A percentile compares a stretch with the other conserved stretches of the same genome.
phyloP scores from a whole-genome alignment of 2,888 invertebrate species.

The Euproctis similis region DNA sequence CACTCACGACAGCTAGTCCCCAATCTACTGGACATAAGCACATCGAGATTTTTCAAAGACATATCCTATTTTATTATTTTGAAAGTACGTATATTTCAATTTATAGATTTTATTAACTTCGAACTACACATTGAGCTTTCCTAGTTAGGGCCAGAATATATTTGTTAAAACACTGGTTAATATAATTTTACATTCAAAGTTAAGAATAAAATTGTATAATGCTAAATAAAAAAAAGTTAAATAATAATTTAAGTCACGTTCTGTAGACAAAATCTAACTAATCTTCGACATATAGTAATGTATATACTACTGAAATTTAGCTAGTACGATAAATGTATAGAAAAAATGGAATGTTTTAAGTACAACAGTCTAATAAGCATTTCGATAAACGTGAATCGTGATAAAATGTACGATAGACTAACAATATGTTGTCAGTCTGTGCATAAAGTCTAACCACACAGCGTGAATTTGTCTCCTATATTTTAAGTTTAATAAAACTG shows the following conservation, averaged over 20 bases:
- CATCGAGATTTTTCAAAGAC: constrained; percentile 70
- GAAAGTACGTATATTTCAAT: constrained; percentile 55
- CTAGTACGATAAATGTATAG: constrained; percentile 52
- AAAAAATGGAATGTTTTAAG: constrained; percentile 71
- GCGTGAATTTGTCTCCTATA: too few relatives aligned
- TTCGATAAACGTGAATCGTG: constrained; percentile 37
- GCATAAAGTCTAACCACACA: too few relatives aligned
- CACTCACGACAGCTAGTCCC: constrained; percentile 27
- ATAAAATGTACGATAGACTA: constrained; percentile 44
- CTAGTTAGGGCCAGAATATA: constrained; percentile 57
- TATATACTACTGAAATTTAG: constrained; percentile 45
- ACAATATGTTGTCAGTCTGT: constrained; percentile 62
- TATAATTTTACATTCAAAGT: constrained; percentile 35
- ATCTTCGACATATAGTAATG: constrained; percentile 40
- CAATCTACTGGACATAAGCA: constrained; percentile 68
- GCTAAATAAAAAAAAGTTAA: constrained; percentile 52
- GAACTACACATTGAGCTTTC: constrained; percentile 70
- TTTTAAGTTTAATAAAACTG: too few relatives aligned
- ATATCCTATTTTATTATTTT: constrained; percentile 63
- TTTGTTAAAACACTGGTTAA: constrained; percentile 41
- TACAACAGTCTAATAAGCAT: constrained; percentile 68
- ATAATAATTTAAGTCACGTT: constrained; percentile 38
- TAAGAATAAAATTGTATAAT: constrained; percentile 48
- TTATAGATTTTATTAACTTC: constrained; percentile 41
- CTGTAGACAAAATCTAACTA: constrained; percentile 51